phyloP scores from a whole-genome alignment of 2,888 invertebrate genomes.

The Andrena fulva region DNA sequence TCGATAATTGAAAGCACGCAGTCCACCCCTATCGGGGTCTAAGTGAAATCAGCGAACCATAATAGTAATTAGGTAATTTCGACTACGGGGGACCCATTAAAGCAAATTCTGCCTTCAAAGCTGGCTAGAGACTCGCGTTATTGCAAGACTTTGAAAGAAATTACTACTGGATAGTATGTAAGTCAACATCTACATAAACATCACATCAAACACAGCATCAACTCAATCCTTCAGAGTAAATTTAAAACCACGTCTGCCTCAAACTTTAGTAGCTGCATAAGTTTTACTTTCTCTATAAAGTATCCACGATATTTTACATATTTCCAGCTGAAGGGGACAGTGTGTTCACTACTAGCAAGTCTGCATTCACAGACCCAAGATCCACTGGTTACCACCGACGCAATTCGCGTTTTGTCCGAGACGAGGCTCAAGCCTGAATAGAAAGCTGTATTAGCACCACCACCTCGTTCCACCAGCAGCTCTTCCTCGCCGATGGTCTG shows the following conservation, averaged over 20 bases:
- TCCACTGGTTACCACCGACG: no score
- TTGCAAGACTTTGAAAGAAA: conserved; percentile 7
- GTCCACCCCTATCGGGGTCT: conserved; percentile 22
- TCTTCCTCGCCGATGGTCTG: neutral
- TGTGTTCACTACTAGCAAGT: no score
- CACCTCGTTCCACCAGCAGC: no score
- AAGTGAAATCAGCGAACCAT: conserved; percentile 30
- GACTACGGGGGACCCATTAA: conserved; percentile 20
- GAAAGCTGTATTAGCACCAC: neutral
- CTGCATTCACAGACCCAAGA: no score
- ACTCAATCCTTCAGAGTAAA: neutral
- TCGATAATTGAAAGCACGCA: conserved; percentile 74
- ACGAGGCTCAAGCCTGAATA: neutral
- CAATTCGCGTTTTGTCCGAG: neutral
- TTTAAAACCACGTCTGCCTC: neutral
- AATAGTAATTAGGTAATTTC: conserved; percentile 50
- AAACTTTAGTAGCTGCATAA: neutral
- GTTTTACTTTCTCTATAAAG: no score
- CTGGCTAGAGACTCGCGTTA: neutral
- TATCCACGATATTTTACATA: no score
- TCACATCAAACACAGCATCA: neutral
- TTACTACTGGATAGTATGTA: neutral
- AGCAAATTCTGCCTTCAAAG: conserved; percentile 9
- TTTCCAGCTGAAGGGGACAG: no score
- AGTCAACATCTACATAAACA: neutral